These are phyloP conservation scores for Melanophora roralis DNA, from an alignment of 2,888 invertebrate species.

Conservation along the genomic window DNA sequence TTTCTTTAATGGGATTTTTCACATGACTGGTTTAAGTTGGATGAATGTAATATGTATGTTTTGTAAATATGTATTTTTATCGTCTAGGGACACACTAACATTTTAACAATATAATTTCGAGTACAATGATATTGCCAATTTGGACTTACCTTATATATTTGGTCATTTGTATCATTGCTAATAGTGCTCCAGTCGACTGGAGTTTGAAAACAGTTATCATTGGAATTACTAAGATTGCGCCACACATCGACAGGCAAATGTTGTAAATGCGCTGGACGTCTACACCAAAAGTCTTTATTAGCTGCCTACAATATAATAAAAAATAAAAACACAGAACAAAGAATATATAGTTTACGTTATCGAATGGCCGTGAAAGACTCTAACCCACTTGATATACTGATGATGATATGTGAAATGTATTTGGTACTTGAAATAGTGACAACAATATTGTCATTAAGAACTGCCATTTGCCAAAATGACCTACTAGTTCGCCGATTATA, in stretches of 20 bases:
- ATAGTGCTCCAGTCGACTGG: slow-evolving; percentile 77
- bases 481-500: slow-evolving; percentile 83
- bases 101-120: background rate
- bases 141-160: slow-evolving; percentile 68
- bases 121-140: background rate
- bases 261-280: slow-evolving; percentile 80
- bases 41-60: slow-evolving; percentile 13
- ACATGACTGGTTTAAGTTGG: slow-evolving; percentile 15
- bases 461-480: slow-evolving; percentile 88
- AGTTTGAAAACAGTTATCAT: slow-evolving; percentile 80
- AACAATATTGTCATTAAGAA: slow-evolving; percentile 84
- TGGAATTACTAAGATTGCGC: slow-evolving; percentile 83
- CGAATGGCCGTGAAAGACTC: background rate
- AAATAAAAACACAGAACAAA: background rate
- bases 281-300: slow-evolving; percentile 84
- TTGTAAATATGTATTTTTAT: too few relatives aligned
- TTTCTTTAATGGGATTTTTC: slow-evolving; percentile 49
- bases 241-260: slow-evolving; percentile 80
- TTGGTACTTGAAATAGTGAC: slow-evolving; percentile 87
- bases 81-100: too few relatives aligned
- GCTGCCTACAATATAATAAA: slow-evolving; percentile 80
- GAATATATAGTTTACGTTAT: background rate
- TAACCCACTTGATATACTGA: slow-evolving; percentile 83
- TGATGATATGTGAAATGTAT: slow-evolving; percentile 88
- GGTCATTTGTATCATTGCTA: slow-evolving; percentile 63